These are phyloP conservation scores for Tetragonula carbonaria DNA, from an alignment of 2,888 invertebrate genomes.

Conservation along the genomic window DNA sequence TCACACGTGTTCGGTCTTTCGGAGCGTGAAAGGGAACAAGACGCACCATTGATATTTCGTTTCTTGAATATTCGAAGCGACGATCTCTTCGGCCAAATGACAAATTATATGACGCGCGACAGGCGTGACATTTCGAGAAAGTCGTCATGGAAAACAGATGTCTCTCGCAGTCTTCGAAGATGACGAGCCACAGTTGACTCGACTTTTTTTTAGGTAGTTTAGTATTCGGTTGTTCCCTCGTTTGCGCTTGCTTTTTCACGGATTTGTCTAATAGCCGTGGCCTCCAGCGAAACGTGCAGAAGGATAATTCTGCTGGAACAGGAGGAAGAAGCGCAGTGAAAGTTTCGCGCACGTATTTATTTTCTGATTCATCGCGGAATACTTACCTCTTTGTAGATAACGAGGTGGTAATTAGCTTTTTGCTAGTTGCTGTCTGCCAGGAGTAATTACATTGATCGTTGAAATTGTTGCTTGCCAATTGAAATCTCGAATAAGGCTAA, in stretches of 20 bases:
- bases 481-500: too few species aligned
- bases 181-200: neutral
- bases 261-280: neutral
- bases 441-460: too few species aligned
- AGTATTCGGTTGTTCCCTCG: neutral
- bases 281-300: too few species aligned
- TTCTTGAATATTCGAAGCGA: conserved; percentile 48
- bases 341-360: conserved; percentile 8
- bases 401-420: neutral
- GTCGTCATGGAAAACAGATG: neutral
- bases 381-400: conserved; percentile 2
- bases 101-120: conserved; percentile 16
- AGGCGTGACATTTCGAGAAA: conserved; percentile 27
- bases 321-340: conserved; percentile 9
- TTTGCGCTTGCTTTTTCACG: neutral
- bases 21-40: conserved; percentile 59
- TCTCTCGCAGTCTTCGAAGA: neutral
- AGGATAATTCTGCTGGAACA: neutral
- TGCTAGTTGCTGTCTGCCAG: neutral
- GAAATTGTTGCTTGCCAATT: too few species aligned
- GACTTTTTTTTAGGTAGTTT: neutral
- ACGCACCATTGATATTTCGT: conserved; percentile 20
- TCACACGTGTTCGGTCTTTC: conserved; percentile 23
- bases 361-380: conserved; percentile 18
- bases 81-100: conserved; percentile 30